phyloP scores from a whole-genome alignment of 2,113 vertebrate genomes.

The Myotis davidii region DNA sequence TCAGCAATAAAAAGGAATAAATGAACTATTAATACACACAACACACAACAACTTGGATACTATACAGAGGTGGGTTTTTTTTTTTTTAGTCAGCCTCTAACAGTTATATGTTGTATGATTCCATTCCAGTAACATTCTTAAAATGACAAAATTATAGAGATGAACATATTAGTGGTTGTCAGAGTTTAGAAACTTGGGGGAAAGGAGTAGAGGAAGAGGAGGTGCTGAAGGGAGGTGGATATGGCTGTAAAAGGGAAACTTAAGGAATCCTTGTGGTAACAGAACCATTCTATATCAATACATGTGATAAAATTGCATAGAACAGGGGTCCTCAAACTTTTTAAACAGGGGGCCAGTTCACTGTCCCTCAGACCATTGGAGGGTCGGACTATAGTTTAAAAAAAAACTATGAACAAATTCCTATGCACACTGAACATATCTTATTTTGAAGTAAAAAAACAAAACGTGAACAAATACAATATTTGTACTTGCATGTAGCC shows the following conservation, averaged over 20 bases:
- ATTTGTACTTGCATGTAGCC: too few species aligned
- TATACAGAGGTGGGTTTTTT: background rate
- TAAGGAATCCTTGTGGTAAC: background rate
- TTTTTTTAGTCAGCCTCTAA: background rate
- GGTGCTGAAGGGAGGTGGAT: background rate
- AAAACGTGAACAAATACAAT: too few species aligned
- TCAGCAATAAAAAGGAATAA: background rate
- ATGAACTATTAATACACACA: background rate
- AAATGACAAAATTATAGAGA: conserved; percentile 45
- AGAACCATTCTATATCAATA: background rate
- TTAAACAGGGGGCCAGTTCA: too few species aligned
- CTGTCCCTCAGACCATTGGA: too few species aligned
- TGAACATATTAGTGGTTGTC: background rate
- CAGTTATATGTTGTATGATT: background rate
- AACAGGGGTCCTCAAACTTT: background rate
- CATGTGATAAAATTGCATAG: background rate
- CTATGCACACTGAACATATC: too few species aligned
- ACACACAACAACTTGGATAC: background rate
- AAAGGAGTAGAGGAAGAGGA: background rate
- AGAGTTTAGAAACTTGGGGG: background rate
- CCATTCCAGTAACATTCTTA: background rate
- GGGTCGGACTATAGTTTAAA: too few species aligned
- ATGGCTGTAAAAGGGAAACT: conserved; percentile 1
- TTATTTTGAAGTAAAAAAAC: too few species aligned
- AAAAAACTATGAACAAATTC: too few species aligned